These are phyloP conservation scores for Lithobates pipiens DNA, from an alignment of 2,797 vertebrate species.

Conservation along the genomic window DNA sequence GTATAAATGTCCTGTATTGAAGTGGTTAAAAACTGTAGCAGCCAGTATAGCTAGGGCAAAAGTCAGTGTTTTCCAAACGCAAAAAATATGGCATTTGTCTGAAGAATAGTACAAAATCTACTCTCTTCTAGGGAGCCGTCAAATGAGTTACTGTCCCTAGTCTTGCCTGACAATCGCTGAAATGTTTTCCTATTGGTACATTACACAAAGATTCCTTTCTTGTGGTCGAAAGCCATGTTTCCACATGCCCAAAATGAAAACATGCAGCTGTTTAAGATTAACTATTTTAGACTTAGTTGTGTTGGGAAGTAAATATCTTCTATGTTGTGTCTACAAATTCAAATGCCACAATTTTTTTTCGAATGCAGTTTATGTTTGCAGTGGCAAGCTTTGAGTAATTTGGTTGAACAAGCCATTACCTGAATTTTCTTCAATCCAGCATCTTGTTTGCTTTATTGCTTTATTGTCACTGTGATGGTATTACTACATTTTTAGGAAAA, in stretches of 20 bases:
- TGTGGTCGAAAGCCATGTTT: background rate
- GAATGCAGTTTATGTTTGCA: background rate
- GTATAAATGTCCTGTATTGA: no score
- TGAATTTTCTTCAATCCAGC: background rate
- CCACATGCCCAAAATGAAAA: slow-evolving; percentile 40
- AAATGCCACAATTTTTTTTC: background rate
- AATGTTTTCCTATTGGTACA: slow-evolving; percentile 5
- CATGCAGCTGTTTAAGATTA: slow-evolving; percentile 15
- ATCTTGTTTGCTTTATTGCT: background rate
- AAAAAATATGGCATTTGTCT: background rate
- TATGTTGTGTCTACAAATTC: slow-evolving; percentile 39
- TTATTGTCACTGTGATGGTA: background rate
- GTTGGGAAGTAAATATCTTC: slow-evolving; percentile 11
- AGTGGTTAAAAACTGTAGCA: no score
- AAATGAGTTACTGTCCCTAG: background rate
- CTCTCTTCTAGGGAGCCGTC: background rate
- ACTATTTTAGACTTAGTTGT: slow-evolving; percentile 4
- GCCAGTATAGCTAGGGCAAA: no score
- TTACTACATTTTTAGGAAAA: background rate
- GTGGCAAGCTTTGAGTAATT: background rate
- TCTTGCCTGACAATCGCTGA: slow-evolving; percentile 15
- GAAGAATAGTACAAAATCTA: background rate
- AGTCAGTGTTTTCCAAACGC: background rate
- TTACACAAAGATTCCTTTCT: slow-evolving; percentile 37
- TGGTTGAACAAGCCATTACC: slow-evolving; percentile 5